phyloP scores from a whole-genome alignment of 2,888 invertebrate genomes.

The Norana najaformis region DNA sequence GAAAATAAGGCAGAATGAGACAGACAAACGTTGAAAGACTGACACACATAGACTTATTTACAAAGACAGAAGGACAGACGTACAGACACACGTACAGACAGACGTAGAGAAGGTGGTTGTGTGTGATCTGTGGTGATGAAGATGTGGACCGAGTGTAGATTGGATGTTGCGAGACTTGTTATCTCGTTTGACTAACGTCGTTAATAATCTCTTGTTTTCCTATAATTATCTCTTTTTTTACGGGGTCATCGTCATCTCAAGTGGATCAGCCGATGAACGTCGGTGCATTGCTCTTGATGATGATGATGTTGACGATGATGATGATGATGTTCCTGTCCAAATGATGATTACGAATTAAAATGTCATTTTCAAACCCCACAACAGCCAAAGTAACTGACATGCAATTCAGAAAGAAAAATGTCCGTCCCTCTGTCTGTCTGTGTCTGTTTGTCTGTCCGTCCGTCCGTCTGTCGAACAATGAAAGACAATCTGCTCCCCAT shows the following conservation, averaged over 20 bases:
- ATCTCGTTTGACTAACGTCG: too few species aligned
- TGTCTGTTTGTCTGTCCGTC: not conserved
- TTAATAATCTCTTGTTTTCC: not conserved
- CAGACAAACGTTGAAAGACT: too few species aligned
- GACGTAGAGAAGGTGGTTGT: too few species aligned
- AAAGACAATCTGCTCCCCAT: not conserved
- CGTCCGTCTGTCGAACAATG: not conserved
- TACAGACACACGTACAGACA: too few species aligned
- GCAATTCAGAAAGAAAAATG: not conserved
- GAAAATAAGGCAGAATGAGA: too few species aligned
- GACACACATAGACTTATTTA: too few species aligned
- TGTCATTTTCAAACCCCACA: too few species aligned
- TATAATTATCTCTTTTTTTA: not conserved
- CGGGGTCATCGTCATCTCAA: not conserved
- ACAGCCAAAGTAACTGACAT: not conserved
- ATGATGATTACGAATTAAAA: not conserved
- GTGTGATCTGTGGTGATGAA: too few species aligned
- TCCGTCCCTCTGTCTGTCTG: not conserved
- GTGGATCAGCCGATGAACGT: too few species aligned
- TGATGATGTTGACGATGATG: not conserved
- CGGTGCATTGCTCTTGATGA: not conserved
- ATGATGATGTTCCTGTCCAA: not conserved
- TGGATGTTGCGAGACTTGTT: too few species aligned
- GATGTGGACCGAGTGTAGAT: not conserved
- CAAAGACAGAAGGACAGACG: too few species aligned